A percentile compares a stretch with the other conserved stretches of the same genome.
These are phyloP conservation scores for Matsumyia berberina DNA, from an alignment of 2,888 invertebrate species.

Conservation along the genomic window DNA sequence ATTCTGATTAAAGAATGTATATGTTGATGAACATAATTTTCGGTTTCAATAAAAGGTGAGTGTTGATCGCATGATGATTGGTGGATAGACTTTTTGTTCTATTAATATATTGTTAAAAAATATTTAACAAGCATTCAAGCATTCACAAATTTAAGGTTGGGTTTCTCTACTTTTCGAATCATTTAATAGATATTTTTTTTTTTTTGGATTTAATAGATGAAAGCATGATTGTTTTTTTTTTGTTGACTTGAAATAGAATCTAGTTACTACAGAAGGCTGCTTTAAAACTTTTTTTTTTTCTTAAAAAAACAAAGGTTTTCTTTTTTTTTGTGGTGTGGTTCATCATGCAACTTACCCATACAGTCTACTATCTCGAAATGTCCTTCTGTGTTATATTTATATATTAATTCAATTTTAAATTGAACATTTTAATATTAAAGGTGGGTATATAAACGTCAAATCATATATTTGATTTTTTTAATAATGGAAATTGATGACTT, in stretches of 20 bases:
- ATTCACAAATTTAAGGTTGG: constrained; percentile 68
- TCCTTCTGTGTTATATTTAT: constrained; percentile 87
- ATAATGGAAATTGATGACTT: constrained; percentile 20
- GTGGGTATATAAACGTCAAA: constrained; percentile 53
- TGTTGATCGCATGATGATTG: constrained; percentile 50
- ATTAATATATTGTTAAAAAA: constrained; percentile 54
- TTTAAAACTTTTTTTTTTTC: constrained; percentile 56
- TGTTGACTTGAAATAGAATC: constrained; percentile 71
- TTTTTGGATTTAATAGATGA: constrained; percentile 76
- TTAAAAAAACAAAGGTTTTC: constrained; percentile 79
- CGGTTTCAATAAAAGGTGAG: constrained; percentile 12
- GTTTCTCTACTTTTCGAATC: constrained; percentile 72
- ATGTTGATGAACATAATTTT: constrained; percentile 50
- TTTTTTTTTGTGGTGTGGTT: constrained; percentile 78
- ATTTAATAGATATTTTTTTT: constrained; percentile 53
- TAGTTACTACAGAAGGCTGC: constrained; percentile 74
- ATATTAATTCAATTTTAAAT: constrained; percentile 76
- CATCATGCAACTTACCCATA: constrained; percentile 88
- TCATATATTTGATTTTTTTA: constrained; percentile 56
- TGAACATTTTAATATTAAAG: constrained; percentile 69
- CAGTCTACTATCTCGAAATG: constrained; percentile 95
- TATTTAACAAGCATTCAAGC: constrained; percentile 75
- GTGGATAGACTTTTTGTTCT: constrained; percentile 50
- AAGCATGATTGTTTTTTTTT: constrained; percentile 79
- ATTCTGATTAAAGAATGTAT: constrained; percentile 15